phyloP scores from a whole-genome alignment of 2,113 vertebrate species.

The Oreochromis spilurus region DNA sequence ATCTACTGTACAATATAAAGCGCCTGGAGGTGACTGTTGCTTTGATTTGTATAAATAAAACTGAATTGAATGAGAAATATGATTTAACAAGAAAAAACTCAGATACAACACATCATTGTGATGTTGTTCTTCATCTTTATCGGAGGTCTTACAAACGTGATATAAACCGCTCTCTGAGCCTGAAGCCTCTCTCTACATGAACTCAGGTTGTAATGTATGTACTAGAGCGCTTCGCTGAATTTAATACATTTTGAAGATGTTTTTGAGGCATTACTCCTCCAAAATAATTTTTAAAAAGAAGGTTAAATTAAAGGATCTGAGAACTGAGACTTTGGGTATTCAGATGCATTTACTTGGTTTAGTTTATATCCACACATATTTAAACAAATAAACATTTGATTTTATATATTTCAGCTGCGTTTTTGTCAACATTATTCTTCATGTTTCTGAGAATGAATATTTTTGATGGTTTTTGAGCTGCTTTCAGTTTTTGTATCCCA shows the following conservation, averaged over 20 bases:
- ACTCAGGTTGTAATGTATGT: not conserved
- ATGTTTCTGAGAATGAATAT: rapidly evolving
- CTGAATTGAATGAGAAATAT: not conserved
- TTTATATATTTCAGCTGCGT: not conserved
- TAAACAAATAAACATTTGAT: not conserved
- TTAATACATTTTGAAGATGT: not conserved
- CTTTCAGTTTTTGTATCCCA: not conserved
- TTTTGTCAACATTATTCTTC: not conserved
- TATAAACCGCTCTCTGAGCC: not conserved
- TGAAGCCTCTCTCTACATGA: not conserved
- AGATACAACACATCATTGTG: rapidly evolving
- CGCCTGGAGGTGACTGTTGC: rapidly evolving
- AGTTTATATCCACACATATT: not conserved
- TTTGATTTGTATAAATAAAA: not conserved
- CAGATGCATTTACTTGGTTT: not conserved
- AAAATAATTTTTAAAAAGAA: not conserved
- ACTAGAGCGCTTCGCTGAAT: rapidly evolving
- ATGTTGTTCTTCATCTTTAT: not conserved
- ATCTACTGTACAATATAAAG: not conserved
- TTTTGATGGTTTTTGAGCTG: not conserved
- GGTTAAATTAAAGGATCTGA: not conserved
- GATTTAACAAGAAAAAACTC: not conserved
- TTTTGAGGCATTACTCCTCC: not conserved
- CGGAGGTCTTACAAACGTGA: rapidly evolving
- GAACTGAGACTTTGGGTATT: not conserved